phyloP scores from a whole-genome alignment of 2,888 invertebrate genomes.

The Drosophila cyrtoloma region DNA sequence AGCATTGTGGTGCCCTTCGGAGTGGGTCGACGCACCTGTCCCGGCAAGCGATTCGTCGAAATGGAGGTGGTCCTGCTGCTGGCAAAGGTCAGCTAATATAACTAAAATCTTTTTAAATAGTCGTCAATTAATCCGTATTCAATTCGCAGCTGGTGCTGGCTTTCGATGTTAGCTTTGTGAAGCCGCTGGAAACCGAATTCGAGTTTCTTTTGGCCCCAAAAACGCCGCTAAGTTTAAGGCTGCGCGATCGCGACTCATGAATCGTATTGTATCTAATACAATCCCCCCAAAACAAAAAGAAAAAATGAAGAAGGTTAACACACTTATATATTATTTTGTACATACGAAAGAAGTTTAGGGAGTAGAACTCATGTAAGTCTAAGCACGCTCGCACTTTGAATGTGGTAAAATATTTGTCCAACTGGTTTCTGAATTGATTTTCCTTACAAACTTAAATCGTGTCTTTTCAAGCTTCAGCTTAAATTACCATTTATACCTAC shows the following conservation, averaged over 20 bases:
- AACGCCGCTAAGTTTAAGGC: conserved; percentile 89
- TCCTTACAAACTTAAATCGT: conserved; percentile 3
- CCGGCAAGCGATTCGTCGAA: conserved; percentile 93
- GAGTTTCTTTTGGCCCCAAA: conserved; percentile 93
- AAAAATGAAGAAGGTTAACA: conserved; percentile 14
- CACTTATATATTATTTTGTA: conserved; percentile 25
- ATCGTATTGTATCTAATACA: conserved; percentile 38
- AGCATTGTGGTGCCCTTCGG: conserved; percentile 93
- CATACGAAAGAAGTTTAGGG: conserved; percentile 22
- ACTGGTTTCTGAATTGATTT: background rate
- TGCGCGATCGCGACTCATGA: conserved; percentile 87
- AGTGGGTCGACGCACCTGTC: conserved; percentile 92
- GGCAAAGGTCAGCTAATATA: conserved; percentile 87
- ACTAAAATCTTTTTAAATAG: accelerated
- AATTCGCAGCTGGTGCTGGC: conserved; percentile 88
- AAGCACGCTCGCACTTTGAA: conserved; percentile 18
- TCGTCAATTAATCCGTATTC: background rate
- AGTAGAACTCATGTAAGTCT: conserved; percentile 14
- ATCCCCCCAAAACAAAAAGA: background rate
- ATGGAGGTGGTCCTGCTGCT: conserved; percentile 90
- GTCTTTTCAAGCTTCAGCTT: background rate
- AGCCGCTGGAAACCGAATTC: conserved; percentile 91
- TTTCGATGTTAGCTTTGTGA: conserved; percentile 89
- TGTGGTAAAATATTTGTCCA: background rate
- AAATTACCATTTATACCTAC: background rate